Conservation (phyloP, 2,888 invertebrate genomes). For the Lycia hirtaria region DNA sequence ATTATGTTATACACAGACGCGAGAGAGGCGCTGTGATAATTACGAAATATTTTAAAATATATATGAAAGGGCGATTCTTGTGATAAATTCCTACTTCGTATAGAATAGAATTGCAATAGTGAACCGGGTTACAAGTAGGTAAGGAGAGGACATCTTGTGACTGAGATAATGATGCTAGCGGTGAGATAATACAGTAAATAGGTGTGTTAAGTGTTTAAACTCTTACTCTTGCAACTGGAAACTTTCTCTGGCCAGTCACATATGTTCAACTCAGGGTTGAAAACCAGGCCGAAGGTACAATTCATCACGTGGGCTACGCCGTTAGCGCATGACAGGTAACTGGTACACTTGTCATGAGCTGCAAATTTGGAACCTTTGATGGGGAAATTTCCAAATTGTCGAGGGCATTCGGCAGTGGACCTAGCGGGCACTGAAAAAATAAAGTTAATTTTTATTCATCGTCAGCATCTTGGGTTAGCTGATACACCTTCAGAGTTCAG, state of each 20-base stretch:
- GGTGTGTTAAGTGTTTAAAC: neutral
- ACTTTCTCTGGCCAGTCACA: constrained; percentile 95
- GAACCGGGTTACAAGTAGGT: no score
- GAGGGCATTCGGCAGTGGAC: constrained; percentile 12
- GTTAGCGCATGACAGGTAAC: constrained; percentile 91
- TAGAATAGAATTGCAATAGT: no score
- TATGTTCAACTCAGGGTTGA: constrained; percentile 87
- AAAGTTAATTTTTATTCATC: neutral
- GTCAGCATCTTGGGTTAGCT: neutral
- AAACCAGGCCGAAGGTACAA: constrained; percentile 92
- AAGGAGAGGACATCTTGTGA: no score
- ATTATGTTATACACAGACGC: no score
- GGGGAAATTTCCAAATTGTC: constrained; percentile 47
- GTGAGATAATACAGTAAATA: no score
- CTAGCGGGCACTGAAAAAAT: constrained; percentile 84
- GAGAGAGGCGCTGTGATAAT: no score
- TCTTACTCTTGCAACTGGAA: constrained; percentile 87
- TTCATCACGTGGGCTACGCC: constrained; percentile 86
- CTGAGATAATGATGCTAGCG: no score
- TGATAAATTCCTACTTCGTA: no score
- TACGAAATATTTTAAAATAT: no score
- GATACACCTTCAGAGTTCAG: neutral
- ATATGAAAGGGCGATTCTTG: no score
- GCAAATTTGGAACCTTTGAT: constrained; percentile 40
- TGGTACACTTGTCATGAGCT: constrained; percentile 84